phyloP scores from a whole-genome alignment of 2,113 vertebrate genomes.

The Erinaceus europaeus region DNA sequence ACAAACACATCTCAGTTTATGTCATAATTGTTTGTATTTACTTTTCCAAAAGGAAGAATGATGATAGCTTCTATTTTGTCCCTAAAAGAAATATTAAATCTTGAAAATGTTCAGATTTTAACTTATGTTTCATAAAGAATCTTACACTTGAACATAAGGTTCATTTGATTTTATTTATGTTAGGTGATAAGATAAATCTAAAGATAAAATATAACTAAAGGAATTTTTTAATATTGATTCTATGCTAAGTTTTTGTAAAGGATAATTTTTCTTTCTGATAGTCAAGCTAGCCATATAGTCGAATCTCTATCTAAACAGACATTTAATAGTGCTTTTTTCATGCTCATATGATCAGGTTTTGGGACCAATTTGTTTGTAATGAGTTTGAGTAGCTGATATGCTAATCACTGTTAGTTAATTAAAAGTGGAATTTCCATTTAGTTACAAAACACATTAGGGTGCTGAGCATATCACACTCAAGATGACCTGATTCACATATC shows the following conservation, averaged over 20 bases:
- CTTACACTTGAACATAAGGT: neutral
- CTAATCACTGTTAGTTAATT: conserved; percentile 28
- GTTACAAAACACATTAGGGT: conserved; percentile 39
- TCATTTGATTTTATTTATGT: neutral
- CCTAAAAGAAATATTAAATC: neutral
- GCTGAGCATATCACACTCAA: neutral
- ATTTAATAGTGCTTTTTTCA: conserved; percentile 72
- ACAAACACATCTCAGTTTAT: neutral
- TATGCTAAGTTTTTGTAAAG: conserved; percentile 24
- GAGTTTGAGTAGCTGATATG: conserved; percentile 55
- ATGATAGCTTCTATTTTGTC: neutral
- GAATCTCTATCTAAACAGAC: conserved; percentile 63
- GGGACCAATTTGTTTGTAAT: conserved; percentile 65
- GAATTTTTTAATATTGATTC: neutral
- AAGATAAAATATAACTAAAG: neutral
- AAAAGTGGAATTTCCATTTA: conserved; percentile 60
- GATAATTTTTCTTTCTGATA: conserved; percentile 26
- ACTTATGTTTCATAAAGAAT: conserved; percentile 6
- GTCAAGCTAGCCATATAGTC: neutral
- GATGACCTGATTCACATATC: conserved; percentile 49
- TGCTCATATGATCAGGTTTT: conserved; percentile 67
- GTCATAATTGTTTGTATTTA: neutral
- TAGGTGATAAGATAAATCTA: neutral
- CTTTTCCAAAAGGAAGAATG: neutral
- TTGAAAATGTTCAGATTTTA: neutral